Evolutionary conservation across 2,888 invertebrate genomes (phyloP).

Genomic region (Resseliella maxima): DNA sequence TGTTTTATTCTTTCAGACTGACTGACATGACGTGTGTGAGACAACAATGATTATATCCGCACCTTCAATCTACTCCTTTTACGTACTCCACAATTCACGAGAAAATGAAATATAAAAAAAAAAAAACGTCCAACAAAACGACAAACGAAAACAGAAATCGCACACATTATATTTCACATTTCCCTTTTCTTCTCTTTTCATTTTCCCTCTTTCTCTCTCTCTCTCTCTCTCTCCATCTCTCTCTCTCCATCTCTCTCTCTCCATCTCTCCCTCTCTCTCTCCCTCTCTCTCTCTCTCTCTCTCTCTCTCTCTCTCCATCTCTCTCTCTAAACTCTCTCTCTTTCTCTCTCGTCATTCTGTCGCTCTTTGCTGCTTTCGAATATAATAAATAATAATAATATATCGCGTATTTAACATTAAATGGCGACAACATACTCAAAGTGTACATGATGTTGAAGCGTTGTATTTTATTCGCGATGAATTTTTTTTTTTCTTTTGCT

Average conservation of each 20-base stretch:
- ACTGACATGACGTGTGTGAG: constrained; percentile 18
- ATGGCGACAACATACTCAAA: constrained; percentile 48
- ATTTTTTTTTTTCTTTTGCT: background rate
- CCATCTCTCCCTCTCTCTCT: no score
- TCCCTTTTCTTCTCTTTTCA: background rate
- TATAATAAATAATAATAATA: constrained; percentile 39
- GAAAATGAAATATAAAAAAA: background rate
- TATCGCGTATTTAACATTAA: constrained; percentile 40
- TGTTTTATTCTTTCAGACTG: background rate
- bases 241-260: no score
- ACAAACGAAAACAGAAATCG: constrained; percentile 35
- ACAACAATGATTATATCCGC: constrained; percentile 11
- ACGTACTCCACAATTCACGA: background rate
- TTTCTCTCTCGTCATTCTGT: background rate
- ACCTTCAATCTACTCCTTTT: background rate
- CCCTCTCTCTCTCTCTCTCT: no score
- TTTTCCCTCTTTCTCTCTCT: no score
- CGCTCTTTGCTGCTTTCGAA: constrained; percentile 30
- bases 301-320: no score
- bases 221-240: no score
- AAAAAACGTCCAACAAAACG: background rate
- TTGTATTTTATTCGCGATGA: constrained; percentile 38
- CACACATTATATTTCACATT: constrained; percentile 4
- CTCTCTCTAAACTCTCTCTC: no score
- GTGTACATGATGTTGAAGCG: constrained; percentile 41